Base-by-base conservation (phyloP, 2,797 vertebrate species). In the Pteropus rufus region DNA sequence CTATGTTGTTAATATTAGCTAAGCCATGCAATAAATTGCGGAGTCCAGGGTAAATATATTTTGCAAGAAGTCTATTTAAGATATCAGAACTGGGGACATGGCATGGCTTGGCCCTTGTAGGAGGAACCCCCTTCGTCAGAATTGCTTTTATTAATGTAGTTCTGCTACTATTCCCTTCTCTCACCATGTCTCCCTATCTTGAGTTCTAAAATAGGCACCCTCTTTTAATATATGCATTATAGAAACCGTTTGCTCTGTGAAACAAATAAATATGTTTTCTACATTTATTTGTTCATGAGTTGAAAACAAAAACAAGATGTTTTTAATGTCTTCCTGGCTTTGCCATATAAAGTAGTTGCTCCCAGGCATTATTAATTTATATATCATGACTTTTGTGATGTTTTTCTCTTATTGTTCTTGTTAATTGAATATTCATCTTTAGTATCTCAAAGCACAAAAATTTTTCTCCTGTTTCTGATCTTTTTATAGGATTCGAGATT, bases 1-100 rank as follows among this genome's bases (percentile, higher is more conserved):
- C 87, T 97, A 86, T 95, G 97, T 95, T 98, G 98, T 97, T 97
- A 64, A 92, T 97, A 96, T 95, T 98, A 98, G 88, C 94, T 98
- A 98, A 98, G 95, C 76, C 80, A 97, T 98, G 97, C 97, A 97
- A 94, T 98, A 98, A 98, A 96, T 97, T 98, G 97, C 98, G 97
- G 98, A 98, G 89, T 98, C 98, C 98, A 95, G 95, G 96, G 97
- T 96, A 98, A 97, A 98, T 94, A 97, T 89, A 90, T 96, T 82
- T 98, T 95, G 90, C 93, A 97, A 54, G 46, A 91, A 60, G 64
- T 97, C 97, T 98, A 93, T 97, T 97, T 94, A 18, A 97, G 96
- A 97, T 97, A 97, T 98, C 93, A 98, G 98, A 97, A 84, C 98
- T 97, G 98, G 98, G 97, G 82, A 97, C 86, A 90, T 95, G 97